Evolutionary conservation across 1,140 invertebrate species (phyloP), one percentile per base, ranked within the genome.

Genomic region (Heterodera schachtii): DNA sequence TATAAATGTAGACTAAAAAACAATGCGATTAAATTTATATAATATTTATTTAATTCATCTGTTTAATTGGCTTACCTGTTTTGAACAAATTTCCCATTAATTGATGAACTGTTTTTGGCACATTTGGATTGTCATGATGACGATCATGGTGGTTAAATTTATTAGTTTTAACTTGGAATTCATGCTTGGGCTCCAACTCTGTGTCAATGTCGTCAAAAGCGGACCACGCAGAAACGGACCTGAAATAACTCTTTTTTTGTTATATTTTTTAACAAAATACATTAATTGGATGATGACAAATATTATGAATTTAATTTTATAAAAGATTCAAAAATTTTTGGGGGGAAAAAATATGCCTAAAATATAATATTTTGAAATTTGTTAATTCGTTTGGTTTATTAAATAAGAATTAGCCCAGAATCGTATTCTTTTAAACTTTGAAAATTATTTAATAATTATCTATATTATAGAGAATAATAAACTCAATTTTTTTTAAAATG

Each of bases 181-280:
- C 9, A 11, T 60, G 11, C 16, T 60, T 52, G 2, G 52, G 3
- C n/a, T 75, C 66, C 43, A 75, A 75, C 57, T 75, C 74, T 75
- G 49, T 75, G n/a, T 52, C 46, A 75, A 75, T 75, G 66, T 75
- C 74, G 66, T 47, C 74, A 75, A 75, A 75, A 43, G 44, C 74
- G 5, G 74, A 75, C 74, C 74, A 75, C 6, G 74, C 74, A 16
- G 46, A 74, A 74, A 74, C 41, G 41, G 46, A 74, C 44, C 52
- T 74, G 46, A 74, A 74, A 74, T 9, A n/a, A n/a, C n/a, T 9
- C 9, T 74, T 74, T 74, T 31, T 41, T 8, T 57, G 9, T 21
- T 41, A 43, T 49, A n/a, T 3, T 43, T 74, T 9, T 21, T 49
- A 16, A 60, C 0, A 11, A 16, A 16, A 16, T n/a, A 60, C 47